phyloP scores from a whole-genome alignment of 2,797 vertebrate species.

The Pseudopleuronectes americanus region DNA sequence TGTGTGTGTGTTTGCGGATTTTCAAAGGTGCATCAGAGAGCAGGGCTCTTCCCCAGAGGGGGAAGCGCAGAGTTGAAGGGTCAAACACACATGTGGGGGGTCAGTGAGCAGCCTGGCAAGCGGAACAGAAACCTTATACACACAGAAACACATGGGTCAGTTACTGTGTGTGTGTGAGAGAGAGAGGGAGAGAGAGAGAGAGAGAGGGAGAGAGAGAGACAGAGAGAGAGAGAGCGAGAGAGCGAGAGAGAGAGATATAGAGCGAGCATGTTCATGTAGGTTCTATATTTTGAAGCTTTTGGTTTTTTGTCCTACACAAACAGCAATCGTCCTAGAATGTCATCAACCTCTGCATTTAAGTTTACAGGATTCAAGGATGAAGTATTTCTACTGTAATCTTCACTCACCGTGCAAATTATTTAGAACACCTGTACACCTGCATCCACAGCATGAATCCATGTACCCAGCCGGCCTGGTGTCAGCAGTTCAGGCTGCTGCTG shows the following conservation, averaged over 20 bases:
- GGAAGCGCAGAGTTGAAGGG: slow-evolving; percentile 84
- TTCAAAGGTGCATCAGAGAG: slow-evolving; percentile 49
- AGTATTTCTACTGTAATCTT: neutral
- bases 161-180: slow-evolving; percentile 19
- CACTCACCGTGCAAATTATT: neutral
- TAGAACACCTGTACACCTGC: neutral
- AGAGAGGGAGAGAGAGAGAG: neutral
- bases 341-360: neutral
- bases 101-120: slow-evolving; percentile 85
- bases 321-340: neutral
- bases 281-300: neutral
- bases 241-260: neutral
- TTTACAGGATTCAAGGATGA: neutral
- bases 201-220: neutral
- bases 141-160: slow-evolving; percentile 26
- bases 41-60: slow-evolving; percentile 69
- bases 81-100: slow-evolving; percentile 84
- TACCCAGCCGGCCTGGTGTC: neutral
- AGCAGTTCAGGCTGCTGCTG: neutral
- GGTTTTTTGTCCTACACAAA: neutral
- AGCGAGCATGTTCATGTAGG: neutral
- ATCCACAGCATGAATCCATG: neutral
- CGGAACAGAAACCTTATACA: slow-evolving; percentile 81
- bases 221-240: neutral
- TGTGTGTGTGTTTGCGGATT: slow-evolving; percentile 31